phyloP scores from a whole-genome alignment of 1,140 invertebrate genomes.

The Zaprionus davidi region DNA sequence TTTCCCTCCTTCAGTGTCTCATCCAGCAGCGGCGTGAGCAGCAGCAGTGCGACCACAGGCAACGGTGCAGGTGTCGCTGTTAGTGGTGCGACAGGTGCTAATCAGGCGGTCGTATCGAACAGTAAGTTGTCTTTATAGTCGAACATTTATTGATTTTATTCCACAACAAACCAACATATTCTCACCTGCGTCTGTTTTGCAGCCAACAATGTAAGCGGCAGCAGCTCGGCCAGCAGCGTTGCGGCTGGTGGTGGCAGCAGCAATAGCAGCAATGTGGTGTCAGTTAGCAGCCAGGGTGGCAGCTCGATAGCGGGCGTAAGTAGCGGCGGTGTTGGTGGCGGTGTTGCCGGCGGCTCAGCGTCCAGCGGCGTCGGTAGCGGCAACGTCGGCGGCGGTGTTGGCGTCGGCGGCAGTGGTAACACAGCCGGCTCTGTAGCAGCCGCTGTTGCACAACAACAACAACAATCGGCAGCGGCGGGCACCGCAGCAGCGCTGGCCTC shows the following conservation, averaged over 20 bases:
- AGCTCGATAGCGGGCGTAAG: constrained; percentile 61
- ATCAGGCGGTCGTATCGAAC: constrained; percentile 85
- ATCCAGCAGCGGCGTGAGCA: constrained; percentile 86
- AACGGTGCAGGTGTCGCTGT: constrained; percentile 66
- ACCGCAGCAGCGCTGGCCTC: constrained; percentile 82
- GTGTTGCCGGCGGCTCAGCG: constrained; percentile 55
- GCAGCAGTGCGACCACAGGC: constrained; percentile 82
- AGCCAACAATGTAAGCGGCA: constrained; percentile 71
- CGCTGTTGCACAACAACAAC: constrained; percentile 40
- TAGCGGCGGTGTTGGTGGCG: constrained; percentile 57
- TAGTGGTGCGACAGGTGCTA: constrained; percentile 62
- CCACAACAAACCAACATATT: too few relatives aligned
- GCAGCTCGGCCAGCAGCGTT: constrained; percentile 67
- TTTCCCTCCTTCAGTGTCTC: constrained; percentile 60
- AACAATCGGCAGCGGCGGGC: constrained; percentile 53
- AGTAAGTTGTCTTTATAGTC: constrained; percentile 70
- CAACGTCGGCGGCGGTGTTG: constrained; percentile 40
- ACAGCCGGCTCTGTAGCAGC: constrained; percentile 59
- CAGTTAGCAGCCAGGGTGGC: constrained; percentile 63
- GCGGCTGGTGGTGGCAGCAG: constrained; percentile 48
- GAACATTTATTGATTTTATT: background rate
- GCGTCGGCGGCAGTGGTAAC: constrained; percentile 54
- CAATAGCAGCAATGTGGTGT: constrained; percentile 59
- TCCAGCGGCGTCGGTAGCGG: constrained; percentile 52
- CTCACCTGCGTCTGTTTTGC: background rate